phyloP scores from a whole-genome alignment of 2,113 vertebrate genomes.

The Upupa epops region DNA sequence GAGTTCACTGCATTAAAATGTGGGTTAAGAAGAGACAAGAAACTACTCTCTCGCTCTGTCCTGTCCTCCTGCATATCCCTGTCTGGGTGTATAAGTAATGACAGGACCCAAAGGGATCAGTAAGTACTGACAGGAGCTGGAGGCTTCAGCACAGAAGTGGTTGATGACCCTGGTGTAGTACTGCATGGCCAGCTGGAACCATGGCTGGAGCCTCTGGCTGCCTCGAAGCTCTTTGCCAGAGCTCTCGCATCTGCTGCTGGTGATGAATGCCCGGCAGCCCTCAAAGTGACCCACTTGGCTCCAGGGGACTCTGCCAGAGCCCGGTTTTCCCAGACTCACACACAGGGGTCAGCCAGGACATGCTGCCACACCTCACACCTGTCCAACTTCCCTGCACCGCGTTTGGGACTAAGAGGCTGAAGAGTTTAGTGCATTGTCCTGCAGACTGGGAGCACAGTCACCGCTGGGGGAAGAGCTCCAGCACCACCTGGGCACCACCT shows the following conservation, averaged over 20 bases:
- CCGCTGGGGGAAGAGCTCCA: background rate
- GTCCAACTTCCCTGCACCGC: fast-evolving
- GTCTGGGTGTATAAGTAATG: fast-evolving
- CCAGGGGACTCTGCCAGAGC: background rate
- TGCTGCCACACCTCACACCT: background rate
- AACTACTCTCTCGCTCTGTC: background rate
- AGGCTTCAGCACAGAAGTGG: background rate
- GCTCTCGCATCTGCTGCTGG: fast-evolving
- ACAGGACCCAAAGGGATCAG: fast-evolving
- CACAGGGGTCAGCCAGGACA: background rate
- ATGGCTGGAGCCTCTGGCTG: background rate
- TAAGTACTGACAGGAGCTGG: background rate
- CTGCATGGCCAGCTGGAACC: background rate
- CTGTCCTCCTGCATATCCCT: background rate
- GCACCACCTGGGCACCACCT: background rate
- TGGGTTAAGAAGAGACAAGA: background rate
- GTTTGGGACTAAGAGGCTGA: fast-evolving
- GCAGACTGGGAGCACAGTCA: background rate
- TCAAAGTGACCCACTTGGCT: background rate
- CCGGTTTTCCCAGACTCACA: background rate
- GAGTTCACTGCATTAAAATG: background rate
- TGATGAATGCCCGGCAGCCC: constrained; percentile 34
- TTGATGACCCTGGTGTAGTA: background rate
- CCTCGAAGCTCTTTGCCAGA: background rate
- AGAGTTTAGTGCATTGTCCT: fast-evolving